A percentile compares a stretch with the other conserved stretches of the same genome.
phyloP scores from a whole-genome alignment of 92 coral and sea anemone species.

The Pocillopora grandis region DNA sequence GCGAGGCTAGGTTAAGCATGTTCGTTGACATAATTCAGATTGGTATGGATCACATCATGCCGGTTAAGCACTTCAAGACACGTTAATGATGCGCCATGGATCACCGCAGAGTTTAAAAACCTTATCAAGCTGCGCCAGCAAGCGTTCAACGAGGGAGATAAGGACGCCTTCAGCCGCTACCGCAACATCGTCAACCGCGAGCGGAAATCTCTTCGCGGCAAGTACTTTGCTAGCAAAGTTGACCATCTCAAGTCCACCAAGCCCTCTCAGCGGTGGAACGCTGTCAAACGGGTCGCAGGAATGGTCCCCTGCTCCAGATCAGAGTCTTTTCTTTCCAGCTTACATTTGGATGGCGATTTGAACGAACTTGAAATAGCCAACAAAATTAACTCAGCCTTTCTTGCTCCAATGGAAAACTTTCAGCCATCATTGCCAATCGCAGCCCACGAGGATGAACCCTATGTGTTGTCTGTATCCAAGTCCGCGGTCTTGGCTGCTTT shows the following conservation, averaged over 20 bases:
- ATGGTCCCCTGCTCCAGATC: neutral
- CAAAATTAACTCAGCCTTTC: too few relatives aligned
- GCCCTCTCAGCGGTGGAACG: constrained; percentile 35
- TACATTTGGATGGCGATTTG: too few relatives aligned
- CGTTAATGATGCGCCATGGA: constrained; percentile 10
- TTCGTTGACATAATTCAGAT: constrained; percentile 30
- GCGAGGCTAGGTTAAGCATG: constrained; percentile 35
- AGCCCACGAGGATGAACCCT: neutral
- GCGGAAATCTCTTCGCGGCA: constrained; percentile 1
- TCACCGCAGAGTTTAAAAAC: constrained; percentile 42
- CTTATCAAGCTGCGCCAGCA: constrained; percentile 46
- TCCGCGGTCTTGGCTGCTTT: constrained; percentile 1
- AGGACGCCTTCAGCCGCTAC: constrained; percentile 16
- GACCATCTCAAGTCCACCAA: constrained; percentile 22
- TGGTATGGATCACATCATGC: constrained; percentile 44
- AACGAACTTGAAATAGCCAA: too few relatives aligned
- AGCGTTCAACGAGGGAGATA: constrained; percentile 34
- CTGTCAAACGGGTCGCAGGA: constrained; percentile 33
- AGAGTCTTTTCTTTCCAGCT: too few relatives aligned
- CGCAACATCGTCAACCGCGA: constrained; percentile 52
- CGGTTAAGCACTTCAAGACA: neutral
- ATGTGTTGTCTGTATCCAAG: neutral
- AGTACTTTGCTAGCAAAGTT: neutral
- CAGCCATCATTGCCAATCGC: constrained; percentile 16
- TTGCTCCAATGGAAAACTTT: too few relatives aligned